Conservation (phyloP, 2,113 vertebrate genomes). For the Gorsachius goisagi region DNA sequence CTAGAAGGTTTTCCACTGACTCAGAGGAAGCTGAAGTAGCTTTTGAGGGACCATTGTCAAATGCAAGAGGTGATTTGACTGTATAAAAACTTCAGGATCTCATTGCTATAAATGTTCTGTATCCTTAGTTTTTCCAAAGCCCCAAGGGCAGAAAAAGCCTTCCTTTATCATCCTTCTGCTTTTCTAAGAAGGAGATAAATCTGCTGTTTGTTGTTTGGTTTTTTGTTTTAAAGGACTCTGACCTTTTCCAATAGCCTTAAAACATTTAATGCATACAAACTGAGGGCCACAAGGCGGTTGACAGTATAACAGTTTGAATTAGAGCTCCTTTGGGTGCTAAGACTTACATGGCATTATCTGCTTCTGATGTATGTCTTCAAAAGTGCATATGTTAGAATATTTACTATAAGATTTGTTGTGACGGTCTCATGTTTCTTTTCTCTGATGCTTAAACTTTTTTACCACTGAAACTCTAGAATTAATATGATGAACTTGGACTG, state of each 20-base stretch:
- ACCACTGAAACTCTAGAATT: neutral
- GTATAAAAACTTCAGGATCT: neutral
- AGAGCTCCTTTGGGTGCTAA: neutral
- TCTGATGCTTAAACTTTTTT: neutral
- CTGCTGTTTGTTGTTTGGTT: neutral
- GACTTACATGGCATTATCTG: neutral
- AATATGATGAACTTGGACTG: neutral
- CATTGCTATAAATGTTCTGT: neutral
- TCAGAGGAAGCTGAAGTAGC: slow-evolving; percentile 51
- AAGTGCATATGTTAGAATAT: neutral
- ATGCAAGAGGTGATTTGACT: slow-evolving; percentile 37
- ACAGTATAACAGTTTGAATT: slow-evolving; percentile 25
- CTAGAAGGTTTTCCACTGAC: slow-evolving; percentile 62
- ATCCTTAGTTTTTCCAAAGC: neutral
- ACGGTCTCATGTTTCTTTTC: neutral
- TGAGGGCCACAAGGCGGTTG: neutral
- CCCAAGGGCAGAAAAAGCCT: neutral
- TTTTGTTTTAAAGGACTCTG: neutral
- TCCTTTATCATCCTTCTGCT: neutral
- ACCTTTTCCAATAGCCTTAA: slow-evolving; percentile 42
- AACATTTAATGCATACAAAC: neutral
- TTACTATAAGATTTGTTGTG: neutral
- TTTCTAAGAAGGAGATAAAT: neutral
- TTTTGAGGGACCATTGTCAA: slow-evolving; percentile 57
- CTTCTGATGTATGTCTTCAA: neutral